Evolutionary conservation across 2,113 vertebrate genomes (phyloP), one percentile per base, ranked within the genome.

Genomic region (Zingel zingel): DNA sequence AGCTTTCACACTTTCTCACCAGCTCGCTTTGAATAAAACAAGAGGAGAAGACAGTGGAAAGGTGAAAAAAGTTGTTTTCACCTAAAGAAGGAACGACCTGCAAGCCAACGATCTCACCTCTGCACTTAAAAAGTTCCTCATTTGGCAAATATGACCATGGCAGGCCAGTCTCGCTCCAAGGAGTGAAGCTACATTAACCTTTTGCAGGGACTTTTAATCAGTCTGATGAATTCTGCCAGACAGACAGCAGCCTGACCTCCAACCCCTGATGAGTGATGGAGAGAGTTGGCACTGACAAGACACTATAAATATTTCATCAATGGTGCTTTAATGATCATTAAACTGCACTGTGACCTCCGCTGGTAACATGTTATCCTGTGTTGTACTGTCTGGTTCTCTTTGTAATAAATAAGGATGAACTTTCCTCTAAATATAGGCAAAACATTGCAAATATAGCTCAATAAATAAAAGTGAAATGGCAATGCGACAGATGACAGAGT

Each of bases 281-380:
- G 81, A 78, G 77, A 81, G 78, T 66, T 76, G 83, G 77, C 87
- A 63, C 77, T n/a, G 87, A 84, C 73, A 84, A 68, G 72, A 74
- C 58, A 39, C 74, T 0, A 63, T 91, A 79, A 92, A 92, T 92
- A 82, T 89, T 93, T 92, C 57, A 93, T 89, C 85, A 65, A 77
- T 30, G 36, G 13, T 33, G 80, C 75, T 84, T 86, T 81, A 85
- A 90, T 84, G 66, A 82, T 92, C 79, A 81, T 90, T 90, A 91
- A 84, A 85, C 73, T 79, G 84, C 75, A 48, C 71, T 1, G 81
- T 59, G 78, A 83, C 63, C 79, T 67, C 74, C 0, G n/a, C 74
- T 36, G 30, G 64, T 18, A 84, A 82, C 78, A 84, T 70, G 69
- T 70, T 82, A 84, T 84, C 79, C 75, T 23, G 39, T 59, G 77